Evolutionary conservation across 64 coral and sea anemone species (phyloP), one percentile per base, ranked within the genome.

Genomic region (Catalaphyllia jardinei): DNA sequence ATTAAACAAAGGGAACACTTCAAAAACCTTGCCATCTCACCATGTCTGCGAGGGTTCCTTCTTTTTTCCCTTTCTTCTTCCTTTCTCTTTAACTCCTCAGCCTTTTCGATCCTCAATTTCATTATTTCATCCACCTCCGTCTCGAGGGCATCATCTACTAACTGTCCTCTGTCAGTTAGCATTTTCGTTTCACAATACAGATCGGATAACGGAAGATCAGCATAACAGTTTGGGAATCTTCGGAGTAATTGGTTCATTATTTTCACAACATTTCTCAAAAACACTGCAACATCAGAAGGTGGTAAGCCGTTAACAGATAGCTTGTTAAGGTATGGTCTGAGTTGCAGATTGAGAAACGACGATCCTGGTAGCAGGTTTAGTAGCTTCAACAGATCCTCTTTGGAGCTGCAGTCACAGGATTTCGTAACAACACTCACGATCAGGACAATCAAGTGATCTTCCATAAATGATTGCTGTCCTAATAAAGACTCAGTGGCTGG

Each of bases 11-110:
- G 35, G 35, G 35, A 38, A 38, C 4, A 38, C 35, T 38, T 38
- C 35, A 38, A 2, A 38, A 38, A 38, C 35, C 1, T 38, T 38
- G 35, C 4, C 35, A 46, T 46, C 55, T 81, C 18, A 74, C 80
- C 79, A 55, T 62, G 31, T 64, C 52, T 79, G 0, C 80, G 80
- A 5, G 51, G 89, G 22, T 67, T 67, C 30, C 31, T 91, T 60
- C 64, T 46, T 75, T 30, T 72, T 38, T 80, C 18, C n/a, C 60
- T 29, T 60, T 62, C 55, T 52, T 75, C 89, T 72, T 82, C 89
- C 31, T 79, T 39, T 29, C 76, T 86, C 74, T 86, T 92, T 8
- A 92, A 6, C 28, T 92, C 84, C 11, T 92, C 81, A 19, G 75
- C 90, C 75, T 82, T 86, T 79, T 92, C 5, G 29, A 28, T 62